Conservation (phyloP, 2,888 invertebrate species). For the Amorpha juglandis region DNA sequence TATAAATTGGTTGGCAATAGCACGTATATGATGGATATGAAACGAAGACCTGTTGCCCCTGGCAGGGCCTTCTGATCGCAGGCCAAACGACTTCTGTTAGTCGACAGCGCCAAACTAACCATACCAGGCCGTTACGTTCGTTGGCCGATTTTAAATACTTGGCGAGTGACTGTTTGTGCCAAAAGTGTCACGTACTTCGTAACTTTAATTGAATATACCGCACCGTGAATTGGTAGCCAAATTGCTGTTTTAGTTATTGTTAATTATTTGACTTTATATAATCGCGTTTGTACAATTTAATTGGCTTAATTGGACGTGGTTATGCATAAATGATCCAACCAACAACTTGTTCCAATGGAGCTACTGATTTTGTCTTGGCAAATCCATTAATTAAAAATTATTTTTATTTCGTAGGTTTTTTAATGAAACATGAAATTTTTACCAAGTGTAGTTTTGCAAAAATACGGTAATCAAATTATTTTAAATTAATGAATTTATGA, state of each 20-base stretch:
- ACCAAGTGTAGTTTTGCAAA: too few species aligned
- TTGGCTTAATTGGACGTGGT: too few species aligned
- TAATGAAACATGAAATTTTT: too few species aligned
- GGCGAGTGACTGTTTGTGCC: slow-evolving; percentile 29
- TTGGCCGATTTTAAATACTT: slow-evolving; percentile 39
- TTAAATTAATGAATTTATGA: too few species aligned
- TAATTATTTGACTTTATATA: neutral
- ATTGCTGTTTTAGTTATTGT: neutral
- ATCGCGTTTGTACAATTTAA: neutral
- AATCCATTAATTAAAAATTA: too few species aligned
- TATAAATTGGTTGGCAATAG: slow-evolving; percentile 34
- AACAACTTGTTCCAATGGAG: too few species aligned
- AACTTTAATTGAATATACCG: slow-evolving; percentile 8
- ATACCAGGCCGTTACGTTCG: slow-evolving; percentile 32
- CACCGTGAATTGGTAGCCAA: neutral
- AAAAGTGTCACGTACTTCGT: slow-evolving; percentile 21
- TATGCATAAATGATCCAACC: too few species aligned
- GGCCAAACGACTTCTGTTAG: slow-evolving; percentile 61
- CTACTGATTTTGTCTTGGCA: too few species aligned
- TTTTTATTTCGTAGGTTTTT: too few species aligned
- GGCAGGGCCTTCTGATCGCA: slow-evolving; percentile 56
- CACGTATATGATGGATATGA: slow-evolving; percentile 28
- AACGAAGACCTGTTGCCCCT: slow-evolving; percentile 64
- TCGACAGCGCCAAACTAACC: slow-evolving; percentile 50
- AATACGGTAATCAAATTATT: too few species aligned